phyloP scores from a whole-genome alignment of 1,140 invertebrate species.

The Caenorhabditis remanei region DNA sequence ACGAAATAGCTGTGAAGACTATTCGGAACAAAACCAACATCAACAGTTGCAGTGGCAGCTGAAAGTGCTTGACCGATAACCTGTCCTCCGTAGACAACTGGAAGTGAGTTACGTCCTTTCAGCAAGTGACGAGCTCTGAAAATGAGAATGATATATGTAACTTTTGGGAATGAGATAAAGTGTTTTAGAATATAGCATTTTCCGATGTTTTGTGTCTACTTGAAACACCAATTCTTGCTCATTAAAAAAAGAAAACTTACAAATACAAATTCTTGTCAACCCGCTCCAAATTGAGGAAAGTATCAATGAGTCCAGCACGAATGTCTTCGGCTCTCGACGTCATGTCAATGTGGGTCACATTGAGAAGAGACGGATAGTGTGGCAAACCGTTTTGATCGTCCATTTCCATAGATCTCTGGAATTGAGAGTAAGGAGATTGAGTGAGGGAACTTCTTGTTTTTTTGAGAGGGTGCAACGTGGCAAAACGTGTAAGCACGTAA shows the following conservation, averaged over 20 bases:
- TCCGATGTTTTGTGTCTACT: too few species aligned
- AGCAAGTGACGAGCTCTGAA: conserved; percentile 64
- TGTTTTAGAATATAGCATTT: too few species aligned
- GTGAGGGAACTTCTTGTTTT: not conserved
- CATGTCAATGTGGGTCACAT: conserved; percentile 56
- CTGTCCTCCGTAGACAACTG: conserved; percentile 66
- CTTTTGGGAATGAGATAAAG: not conserved
- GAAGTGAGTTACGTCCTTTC: conserved; percentile 58
- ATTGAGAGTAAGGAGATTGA: not conserved
- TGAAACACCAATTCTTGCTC: too few species aligned
- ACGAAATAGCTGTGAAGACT: conserved; percentile 65
- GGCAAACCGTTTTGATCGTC: conserved; percentile 12
- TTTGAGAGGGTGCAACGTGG: not conserved
- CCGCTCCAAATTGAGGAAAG: conserved; percentile 62
- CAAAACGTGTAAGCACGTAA: not conserved
- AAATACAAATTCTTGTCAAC: conserved; percentile 65
- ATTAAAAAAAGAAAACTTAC: not conserved
- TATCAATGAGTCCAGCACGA: conserved; percentile 60
- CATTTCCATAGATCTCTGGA: conserved; percentile 35
- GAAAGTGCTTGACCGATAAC: conserved; percentile 77
- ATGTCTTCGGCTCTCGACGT: conserved; percentile 56
- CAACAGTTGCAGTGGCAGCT: conserved; percentile 77
- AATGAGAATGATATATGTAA: not conserved
- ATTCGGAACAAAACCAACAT: conserved; percentile 61
- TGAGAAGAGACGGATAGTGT: conserved; percentile 46